Evolutionary conservation across 1,140 invertebrate species (phyloP), one percentile per base, ranked within the genome.

Genomic region (Saxidomus purpurata): DNA sequence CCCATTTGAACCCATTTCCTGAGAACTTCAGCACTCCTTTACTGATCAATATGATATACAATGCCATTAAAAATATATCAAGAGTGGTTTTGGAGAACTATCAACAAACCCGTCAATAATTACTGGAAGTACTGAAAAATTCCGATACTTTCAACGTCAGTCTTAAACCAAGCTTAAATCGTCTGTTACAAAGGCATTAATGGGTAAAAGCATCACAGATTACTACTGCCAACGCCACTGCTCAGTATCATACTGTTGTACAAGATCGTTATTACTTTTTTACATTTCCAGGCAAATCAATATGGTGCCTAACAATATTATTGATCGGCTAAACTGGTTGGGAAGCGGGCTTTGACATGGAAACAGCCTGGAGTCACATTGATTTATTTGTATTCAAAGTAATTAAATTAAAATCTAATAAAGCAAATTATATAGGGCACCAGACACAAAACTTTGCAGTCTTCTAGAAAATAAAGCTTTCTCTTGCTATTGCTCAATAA

Each of bases 261-360:
- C 15, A 28, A 22, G 6, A 38, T 38, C 67, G 22, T 71, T 71
- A 38, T 28, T 38, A 71, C 17, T 71, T 71, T 71, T 71, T 28
- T 71, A n/a, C 67, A 71, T 71, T 71, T 71, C 67, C 25, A 22
- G 8, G 67, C 15, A 22, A 71, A 71, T 71, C 67, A 71, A 71
- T 71, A 71, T 22, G 22, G 11, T 38, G 34, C 67, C 67, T 36
- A 71, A 71, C 34, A 71, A 40, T 71, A 40, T 71, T 71, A 71
- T 71, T 71, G 67, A 71, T 71, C 25, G 1, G 34, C 28, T 71
- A 38, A 38, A 63, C 9, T 71, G 25, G 34, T 17, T 71, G 67
- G n/a, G 38, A 71, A 71, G 67, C 67, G 8, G 4, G 67, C 67
- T 38, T 6, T 71, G 67, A 71, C 67, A 71, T 71, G 17, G 67